Base-by-base conservation (phyloP, 1,140 invertebrate species). In the Homalodisca vitripennis region DNA sequence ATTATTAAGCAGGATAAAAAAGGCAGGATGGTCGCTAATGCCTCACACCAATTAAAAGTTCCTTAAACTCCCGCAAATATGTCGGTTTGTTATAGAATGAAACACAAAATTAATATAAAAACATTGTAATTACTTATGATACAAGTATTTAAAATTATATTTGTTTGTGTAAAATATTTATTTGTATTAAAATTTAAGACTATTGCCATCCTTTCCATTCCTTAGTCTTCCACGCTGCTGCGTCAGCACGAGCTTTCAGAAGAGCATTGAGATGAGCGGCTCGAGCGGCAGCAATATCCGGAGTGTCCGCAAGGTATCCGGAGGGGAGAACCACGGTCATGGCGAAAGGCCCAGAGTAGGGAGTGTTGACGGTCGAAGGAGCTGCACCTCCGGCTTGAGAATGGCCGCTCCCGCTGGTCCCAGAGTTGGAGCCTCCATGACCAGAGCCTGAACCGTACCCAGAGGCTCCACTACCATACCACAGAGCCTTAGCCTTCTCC, bases 401-500 rank as follows among this genome's bases (percentile, higher is more conserved):
- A n/a, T n/a, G n/a, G n/a, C n/a, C n/a, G n/a, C n/a, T n/a, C n/a
- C n/a, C n/a, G n/a, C n/a, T n/a, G n/a, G n/a, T n/a, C n/a, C n/a
- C n/a, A n/a, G n/a, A n/a, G n/a, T n/a, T n/a, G 29, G 24, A 60
- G 24, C 55, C 22, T 60, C 55, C 55, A 27, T 60, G 22, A 27
- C 29, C 29, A 22, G 24, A 27, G 6, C 55, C 55, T 6, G 22
- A 20, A 3, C 10, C 55, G 26, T 60, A 60, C 17, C 55, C 55
- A 3, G 55, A 17, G 26, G 24, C 24, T 2, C 22, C 55, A 3
- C 22, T n/a, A n/a, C 34, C 34, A 17, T 41, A 17, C 34, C 34
- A 41, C 34, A 41, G 34, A 10, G 6, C 34, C 34, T 41, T 3
- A 13, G 83, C 84, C 68, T 84, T 83, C 29, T 85, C 84, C 27